These are phyloP conservation scores for Pavo muticus DNA, from an alignment of 2,113 vertebrate species.

Conservation along the genomic window DNA sequence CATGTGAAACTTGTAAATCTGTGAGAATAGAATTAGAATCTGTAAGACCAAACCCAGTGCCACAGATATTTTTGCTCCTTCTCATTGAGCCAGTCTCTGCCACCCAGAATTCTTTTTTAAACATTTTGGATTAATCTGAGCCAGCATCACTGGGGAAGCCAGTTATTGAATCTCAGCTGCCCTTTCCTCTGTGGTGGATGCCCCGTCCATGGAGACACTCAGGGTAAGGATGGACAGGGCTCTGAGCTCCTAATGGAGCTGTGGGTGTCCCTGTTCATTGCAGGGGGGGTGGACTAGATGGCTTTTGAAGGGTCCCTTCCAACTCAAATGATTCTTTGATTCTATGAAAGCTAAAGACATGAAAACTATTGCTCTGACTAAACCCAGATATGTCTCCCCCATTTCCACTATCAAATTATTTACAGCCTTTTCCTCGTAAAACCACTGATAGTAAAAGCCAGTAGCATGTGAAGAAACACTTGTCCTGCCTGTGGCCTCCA, in stretches of 20 bases:
- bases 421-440: neutral
- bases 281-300: too few species aligned
- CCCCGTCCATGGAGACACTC: too few species aligned
- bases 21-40: neutral
- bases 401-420: neutral
- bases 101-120: constrained; percentile 5
- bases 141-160: neutral
- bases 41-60: neutral
- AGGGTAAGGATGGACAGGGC: too few species aligned
- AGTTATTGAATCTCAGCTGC: constrained; percentile 11
- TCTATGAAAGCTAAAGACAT: neutral
- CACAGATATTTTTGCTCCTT: neutral
- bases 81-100: neutral
- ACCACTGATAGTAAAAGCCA: neutral
- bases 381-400: neutral
- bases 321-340: too few species aligned
- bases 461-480: neutral
- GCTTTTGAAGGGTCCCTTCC: too few species aligned
- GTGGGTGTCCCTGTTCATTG: too few species aligned
- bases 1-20: neutral
- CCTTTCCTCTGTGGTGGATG: neutral
- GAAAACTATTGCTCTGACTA: neutral
- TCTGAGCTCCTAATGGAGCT: too few species aligned
- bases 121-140: neutral
- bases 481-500: neutral